Evolutionary conservation across 1,140 invertebrate genomes (phyloP).

Genomic region (Campoletis sonorensis): DNA sequence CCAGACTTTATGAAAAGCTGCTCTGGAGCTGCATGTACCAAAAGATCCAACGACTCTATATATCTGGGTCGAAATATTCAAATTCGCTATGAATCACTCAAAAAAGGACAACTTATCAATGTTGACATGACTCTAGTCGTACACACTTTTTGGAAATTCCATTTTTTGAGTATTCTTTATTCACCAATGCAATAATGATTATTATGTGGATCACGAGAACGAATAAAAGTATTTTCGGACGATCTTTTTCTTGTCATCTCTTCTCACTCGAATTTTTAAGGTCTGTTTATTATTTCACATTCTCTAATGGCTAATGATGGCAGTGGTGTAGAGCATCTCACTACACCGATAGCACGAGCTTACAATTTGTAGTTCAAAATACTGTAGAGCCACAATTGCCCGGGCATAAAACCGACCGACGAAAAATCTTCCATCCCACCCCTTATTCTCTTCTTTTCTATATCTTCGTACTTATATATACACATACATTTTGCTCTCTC

Average conservation of each 20-base stretch:
- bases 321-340: neutral
- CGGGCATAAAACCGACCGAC: slow-evolving; percentile 41
- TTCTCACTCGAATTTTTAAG: neutral
- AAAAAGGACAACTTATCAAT: too few relatives aligned
- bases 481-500: neutral
- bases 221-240: neutral
- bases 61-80: neutral
- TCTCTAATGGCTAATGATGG: neutral
- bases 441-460: slow-evolving; percentile 4
- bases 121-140: too few relatives aligned
- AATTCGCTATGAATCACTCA: too few relatives aligned
- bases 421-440: slow-evolving; percentile 39
- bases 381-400: slow-evolving; percentile 32
- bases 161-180: too few relatives aligned
- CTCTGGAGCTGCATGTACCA: too few relatives aligned
- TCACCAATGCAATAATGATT: too few relatives aligned
- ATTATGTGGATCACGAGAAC: neutral
- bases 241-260: neutral
- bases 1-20: neutral
- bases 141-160: too few relatives aligned
- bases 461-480: slow-evolving; percentile 30
- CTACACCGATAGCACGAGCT: slow-evolving; percentile 31
- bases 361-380: slow-evolving; percentile 44
- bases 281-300: slow-evolving; percentile 27
- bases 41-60: neutral